Base-by-base conservation (phyloP, 2,888 invertebrate genomes). In the Graphium colonna region DNA sequence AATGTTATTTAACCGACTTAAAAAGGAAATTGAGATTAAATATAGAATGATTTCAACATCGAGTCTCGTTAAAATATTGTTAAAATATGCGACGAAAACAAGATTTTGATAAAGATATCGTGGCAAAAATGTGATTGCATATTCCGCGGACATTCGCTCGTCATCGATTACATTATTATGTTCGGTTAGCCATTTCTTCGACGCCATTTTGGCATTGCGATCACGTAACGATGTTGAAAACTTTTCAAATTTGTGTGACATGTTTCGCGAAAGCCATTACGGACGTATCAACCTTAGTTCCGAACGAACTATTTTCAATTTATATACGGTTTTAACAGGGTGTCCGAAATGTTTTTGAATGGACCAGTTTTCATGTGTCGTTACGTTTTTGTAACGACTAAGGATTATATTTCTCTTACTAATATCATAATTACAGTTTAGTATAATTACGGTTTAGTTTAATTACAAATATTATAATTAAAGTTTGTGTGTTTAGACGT, bases 201-300 rank as follows among this genome's bases (percentile, higher is more conserved):
- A 17, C 18, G 18, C 48, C 3, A 3, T 13, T 46, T 54, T 54
- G n/a, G 36, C 40, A 54, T 13, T 50, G 10, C 31, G 41, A 39
- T 16, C 54, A 54, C 54, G 54, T 54, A 33, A 26, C 21, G 12
- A 49, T 41, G 40, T 54, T 50, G 45, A 21, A 54, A 54, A 54
- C 26, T 54, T 54, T 54, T 50, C 54, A 48, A 49, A 54, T 54
- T 54, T 50, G 33, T 54, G 31, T 54, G 54, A 54, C 54, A 45
- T 54, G 36, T 54, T 50, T 36, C 50, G 21, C 40, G 45, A 54
- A 54, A 50, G 50, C 54, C 41, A 50, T 54, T 50, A 54, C 16
- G 36, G n/a, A n/a, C 39, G 48, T 48, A 53, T 53, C 26, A 53
- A 39, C 15, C 39, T 40, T 31, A 33, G 41, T 54, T 54, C 50